Percentiles rank a stretch among this genome's conserved stretches.
Conservation (phyloP, 2,888 invertebrate species). For the Ormyrus rosae region DNA sequence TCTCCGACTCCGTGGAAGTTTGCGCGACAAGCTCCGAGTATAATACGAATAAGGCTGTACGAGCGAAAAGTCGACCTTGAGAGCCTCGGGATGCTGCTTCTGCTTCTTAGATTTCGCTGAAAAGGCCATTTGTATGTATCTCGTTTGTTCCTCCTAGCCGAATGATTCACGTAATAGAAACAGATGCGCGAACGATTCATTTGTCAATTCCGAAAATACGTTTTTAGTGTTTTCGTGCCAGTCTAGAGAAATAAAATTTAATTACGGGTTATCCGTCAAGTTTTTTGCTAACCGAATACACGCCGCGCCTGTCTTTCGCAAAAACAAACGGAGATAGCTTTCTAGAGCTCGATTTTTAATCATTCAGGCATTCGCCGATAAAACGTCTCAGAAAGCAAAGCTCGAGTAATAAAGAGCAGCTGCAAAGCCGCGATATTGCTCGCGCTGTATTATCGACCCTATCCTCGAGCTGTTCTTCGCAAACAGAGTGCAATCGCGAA, state of each 20-base stretch:
- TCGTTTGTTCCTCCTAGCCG: conserved; percentile 1
- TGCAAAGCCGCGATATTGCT: background rate
- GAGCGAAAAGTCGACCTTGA: conserved; percentile 33
- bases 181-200: conserved; percentile 4
- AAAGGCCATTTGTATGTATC: conserved; percentile 19
- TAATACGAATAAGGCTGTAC: conserved; percentile 32
- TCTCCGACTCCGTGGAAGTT: background rate
- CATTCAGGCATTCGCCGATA: no score
- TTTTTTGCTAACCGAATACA: background rate
- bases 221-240: no score
- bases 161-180: background rate
- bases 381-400: background rate
- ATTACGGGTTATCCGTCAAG: background rate
- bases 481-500: conserved; percentile 22
- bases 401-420: background rate
- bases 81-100: background rate
- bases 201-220: conserved; percentile 32
- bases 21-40: background rate
- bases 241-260: no score
- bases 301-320: no score
- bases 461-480: background rate
- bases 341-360: no score
- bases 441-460: background rate
- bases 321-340: no score
- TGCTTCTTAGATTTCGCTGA: conserved; percentile 35